Evolutionary conservation across 1,140 invertebrate species (phyloP).

Genomic region (Ephestia elutella): DNA sequence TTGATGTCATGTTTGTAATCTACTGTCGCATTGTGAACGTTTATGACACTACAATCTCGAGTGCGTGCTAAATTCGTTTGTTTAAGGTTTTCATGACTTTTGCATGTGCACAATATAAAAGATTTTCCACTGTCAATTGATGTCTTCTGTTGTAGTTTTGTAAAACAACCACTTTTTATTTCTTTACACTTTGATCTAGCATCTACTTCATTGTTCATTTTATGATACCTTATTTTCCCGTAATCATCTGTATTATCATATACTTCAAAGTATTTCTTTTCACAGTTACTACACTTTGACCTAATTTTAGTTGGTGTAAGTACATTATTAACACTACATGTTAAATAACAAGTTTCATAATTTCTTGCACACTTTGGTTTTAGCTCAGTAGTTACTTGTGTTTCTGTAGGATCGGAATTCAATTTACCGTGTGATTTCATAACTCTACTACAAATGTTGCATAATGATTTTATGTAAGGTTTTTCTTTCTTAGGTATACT

Average conservation of each 20-base stretch:
- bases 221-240: too few species aligned
- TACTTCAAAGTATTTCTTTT: neutral
- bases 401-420: too few species aligned
- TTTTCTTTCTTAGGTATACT: neutral
- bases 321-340: too few species aligned
- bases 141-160: neutral
- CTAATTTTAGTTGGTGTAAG: neutral
- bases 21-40: neutral
- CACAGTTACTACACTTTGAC: neutral
- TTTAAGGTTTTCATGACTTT: neutral
- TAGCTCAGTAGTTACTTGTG: neutral
- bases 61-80: neutral
- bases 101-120: neutral
- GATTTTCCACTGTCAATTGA: neutral
- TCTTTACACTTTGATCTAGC: neutral
- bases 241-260: too few species aligned
- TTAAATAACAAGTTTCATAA: neutral
- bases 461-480: too few species aligned
- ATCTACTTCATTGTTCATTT: neutral
- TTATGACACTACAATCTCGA: neutral
- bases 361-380: neutral
- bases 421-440: too few species aligned
- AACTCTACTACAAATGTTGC: too few species aligned
- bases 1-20: constrained; percentile 11
- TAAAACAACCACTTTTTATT: neutral